Evolutionary conservation across 2,888 invertebrate species (phyloP).

Genomic region (Daptonema setosum): DNA sequence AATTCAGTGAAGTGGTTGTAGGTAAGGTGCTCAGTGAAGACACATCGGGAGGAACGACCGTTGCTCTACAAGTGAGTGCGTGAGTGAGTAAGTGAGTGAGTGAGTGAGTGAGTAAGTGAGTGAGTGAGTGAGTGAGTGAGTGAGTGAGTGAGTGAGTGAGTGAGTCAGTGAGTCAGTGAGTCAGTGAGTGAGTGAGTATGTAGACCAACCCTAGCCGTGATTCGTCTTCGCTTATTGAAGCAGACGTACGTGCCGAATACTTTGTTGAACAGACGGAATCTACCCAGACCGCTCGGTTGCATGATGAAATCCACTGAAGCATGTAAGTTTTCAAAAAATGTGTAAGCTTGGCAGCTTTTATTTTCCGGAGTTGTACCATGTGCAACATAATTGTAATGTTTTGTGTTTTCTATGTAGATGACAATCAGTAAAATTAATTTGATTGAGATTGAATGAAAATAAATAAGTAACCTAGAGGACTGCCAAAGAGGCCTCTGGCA

Average conservation of each 20-base stretch:
- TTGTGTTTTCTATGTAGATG: too few species aligned
- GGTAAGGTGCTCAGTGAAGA: conserved; percentile 11
- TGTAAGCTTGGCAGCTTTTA: too few species aligned
- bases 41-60: conserved; percentile 7
- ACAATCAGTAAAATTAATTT: too few species aligned
- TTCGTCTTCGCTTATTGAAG: not conserved
- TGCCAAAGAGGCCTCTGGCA: too few species aligned
- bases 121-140: not conserved
- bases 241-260: not conserved
- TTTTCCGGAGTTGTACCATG: too few species aligned
- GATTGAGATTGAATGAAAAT: too few species aligned
- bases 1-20: conserved; percentile 11
- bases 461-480: too few species aligned
- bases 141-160: not conserved
- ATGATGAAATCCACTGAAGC: too few species aligned
- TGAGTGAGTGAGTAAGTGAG: not conserved
- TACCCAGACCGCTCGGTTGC: not conserved
- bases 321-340: too few species aligned
- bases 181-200: not conserved
- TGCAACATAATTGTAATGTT: too few species aligned
- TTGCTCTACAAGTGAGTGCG: too few species aligned
- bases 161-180: not conserved
- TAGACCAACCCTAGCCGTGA: not conserved
- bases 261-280: not conserved
- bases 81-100: not conserved